phyloP scores from a whole-genome alignment of 2,797 vertebrate genomes.

The Lepidocolaptes lacrymiger region DNA sequence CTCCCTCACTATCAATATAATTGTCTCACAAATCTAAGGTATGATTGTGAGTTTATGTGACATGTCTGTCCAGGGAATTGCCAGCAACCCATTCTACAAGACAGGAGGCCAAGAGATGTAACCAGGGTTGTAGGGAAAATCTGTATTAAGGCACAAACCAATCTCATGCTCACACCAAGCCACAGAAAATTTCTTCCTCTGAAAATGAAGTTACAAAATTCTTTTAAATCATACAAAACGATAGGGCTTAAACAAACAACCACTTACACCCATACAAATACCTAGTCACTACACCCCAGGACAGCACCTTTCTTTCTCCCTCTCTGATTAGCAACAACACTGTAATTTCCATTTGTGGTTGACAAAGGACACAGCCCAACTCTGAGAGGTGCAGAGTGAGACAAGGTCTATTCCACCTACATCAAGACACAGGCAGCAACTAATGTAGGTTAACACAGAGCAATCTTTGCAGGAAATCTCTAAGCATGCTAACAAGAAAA shows the following conservation, averaged over 20 bases:
- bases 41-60: background rate
- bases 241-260: background rate
- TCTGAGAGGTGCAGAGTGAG: background rate
- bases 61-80: background rate
- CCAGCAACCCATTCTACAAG: background rate
- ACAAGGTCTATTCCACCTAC: background rate
- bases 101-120: background rate
- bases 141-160: background rate
- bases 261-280: background rate
- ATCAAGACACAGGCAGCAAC: background rate
- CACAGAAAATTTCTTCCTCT: background rate
- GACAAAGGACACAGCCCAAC: background rate
- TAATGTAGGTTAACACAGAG: background rate
- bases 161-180: background rate
- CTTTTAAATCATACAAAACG: background rate
- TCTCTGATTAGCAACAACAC: background rate
- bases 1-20: background rate
- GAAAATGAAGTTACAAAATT: background rate
- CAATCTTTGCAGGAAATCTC: background rate
- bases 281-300: background rate
- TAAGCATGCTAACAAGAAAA: background rate
- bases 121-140: background rate
- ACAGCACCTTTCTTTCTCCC: background rate
- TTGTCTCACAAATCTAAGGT: background rate
- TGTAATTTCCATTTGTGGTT: background rate